Conservation (phyloP, 2,888 invertebrate species). For the Diaperis boleti region DNA sequence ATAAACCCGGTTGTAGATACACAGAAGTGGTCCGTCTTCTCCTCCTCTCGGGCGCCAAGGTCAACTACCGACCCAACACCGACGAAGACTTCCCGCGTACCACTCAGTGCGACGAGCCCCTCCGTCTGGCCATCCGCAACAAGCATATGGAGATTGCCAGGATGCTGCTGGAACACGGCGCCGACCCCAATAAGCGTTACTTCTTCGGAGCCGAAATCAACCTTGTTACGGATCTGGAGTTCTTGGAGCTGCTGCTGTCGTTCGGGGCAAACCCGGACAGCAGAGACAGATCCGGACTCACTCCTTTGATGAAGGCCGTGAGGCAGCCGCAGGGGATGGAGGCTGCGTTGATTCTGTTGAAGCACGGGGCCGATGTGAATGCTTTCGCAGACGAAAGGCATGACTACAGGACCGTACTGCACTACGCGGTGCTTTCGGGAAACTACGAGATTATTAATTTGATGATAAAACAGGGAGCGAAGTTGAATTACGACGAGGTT, state of each 20-base stretch:
- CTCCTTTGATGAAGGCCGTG: conserved; percentile 92
- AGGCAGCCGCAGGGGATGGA: conserved; percentile 81
- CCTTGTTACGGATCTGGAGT: conserved; percentile 84
- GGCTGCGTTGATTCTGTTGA: conserved; percentile 80
- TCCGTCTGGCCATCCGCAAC: conserved; percentile 89
- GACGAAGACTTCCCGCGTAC: conserved; percentile 79
- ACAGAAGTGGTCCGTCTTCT: conserved; percentile 78
- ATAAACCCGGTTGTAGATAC: conserved; percentile 70
- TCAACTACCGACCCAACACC: conserved; percentile 82
- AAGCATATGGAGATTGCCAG: conserved; percentile 81
- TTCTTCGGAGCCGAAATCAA: conserved; percentile 94
- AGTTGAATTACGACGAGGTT: conserved; percentile 73
- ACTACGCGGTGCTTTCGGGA: conserved; percentile 87
- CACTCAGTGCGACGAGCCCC: conserved; percentile 85
- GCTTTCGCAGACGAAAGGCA: conserved; percentile 87
- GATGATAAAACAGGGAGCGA: conserved; percentile 85
- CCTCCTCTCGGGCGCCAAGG: conserved; percentile 81
- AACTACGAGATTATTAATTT: conserved; percentile 81
- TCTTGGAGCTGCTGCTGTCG: conserved; percentile 82
- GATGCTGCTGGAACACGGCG: conserved; percentile 84
- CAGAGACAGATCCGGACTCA: conserved; percentile 86
- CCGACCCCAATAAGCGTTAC: conserved; percentile 90
- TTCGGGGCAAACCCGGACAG: conserved; percentile 92
- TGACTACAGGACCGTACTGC: conserved; percentile 86
- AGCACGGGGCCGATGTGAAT: conserved; percentile 88